Evolutionary conservation across 2,888 invertebrate genomes (phyloP), one percentile per base, ranked within the genome.

Genomic region (Eupithecia insigniata): DNA sequence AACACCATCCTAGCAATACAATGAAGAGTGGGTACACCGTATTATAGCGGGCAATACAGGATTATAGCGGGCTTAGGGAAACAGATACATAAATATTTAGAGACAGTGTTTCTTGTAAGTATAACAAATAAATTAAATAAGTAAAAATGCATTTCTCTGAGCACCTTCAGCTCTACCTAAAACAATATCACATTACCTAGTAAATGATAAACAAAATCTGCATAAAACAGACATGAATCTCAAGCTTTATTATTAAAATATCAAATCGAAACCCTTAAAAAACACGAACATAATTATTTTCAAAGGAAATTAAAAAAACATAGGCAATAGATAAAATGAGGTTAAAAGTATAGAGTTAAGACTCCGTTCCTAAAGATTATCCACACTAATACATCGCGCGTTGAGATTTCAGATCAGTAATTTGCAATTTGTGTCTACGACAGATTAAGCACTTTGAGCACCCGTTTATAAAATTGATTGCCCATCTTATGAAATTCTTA

Each of bases 381-480:
- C 76, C 72, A 73, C 39, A 66, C n/a, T 71, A 73, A 77, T 82
- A 80, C 83, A 78, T 78, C 80, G 28, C 36, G 26, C 58, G 74
- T 76, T 67, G 69, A 81, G 80, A 82, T 83, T 85, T 78, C n/a
- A n/a, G 73, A 85, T 80, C 81, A 81, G 77, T 82, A 71, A 74
- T 80, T 84, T 77, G 75, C 77, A 81, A 84, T 85, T 81, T 80
- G 60, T 34, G 65, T 67, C 36, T 58, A 80, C 73, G 76, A 76
- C 76, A 72, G 74, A 76, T 67, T 58, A 75, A 81, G 70, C 76
- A 73, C 77, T 77, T 70, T 34, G 75, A 81, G 72, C 76, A 73
- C 76, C 73, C 73, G 76, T 43, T 67, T 32, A 71, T 36, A 66
- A 32, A 64, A 32, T n/a, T 32, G 18, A 60, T 30, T 30, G 22